phyloP scores from a whole-genome alignment of 2,888 invertebrate genomes.

The Sycophila texana region DNA sequence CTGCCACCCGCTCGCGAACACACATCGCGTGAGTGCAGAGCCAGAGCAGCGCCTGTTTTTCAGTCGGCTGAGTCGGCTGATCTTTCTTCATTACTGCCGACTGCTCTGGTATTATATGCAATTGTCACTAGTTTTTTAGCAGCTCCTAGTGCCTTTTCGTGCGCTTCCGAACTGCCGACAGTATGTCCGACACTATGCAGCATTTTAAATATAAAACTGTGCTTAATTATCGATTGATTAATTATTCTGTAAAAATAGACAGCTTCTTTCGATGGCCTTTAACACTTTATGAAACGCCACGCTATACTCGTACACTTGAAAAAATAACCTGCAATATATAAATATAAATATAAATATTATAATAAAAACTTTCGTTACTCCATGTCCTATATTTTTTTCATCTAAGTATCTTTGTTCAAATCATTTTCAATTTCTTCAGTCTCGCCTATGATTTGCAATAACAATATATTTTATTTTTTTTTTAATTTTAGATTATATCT shows the following conservation, averaged over 20 bases:
- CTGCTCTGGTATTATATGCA: not conserved
- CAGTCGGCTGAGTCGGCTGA: constrained; percentile 16
- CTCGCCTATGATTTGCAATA: too few species aligned
- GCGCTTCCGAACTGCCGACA: too few species aligned
- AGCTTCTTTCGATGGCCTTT: not conserved
- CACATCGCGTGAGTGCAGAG: constrained; percentile 19
- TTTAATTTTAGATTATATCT: too few species aligned
- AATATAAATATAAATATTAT: too few species aligned
- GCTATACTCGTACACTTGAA: not conserved
- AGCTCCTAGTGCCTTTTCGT: not conserved
- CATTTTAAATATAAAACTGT: constrained; percentile 31
- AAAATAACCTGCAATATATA: not conserved
- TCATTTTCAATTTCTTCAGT: too few species aligned
- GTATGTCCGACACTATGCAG: too few species aligned
- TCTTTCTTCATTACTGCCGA: constrained; percentile 9
- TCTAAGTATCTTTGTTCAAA: too few species aligned
- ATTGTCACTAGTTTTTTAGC: not conserved
- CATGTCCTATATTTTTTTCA: too few species aligned
- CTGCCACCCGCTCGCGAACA: not conserved
- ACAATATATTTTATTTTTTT: too few species aligned
- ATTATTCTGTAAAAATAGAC: constrained; percentile 15
- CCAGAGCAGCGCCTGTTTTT: not conserved
- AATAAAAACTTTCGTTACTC: too few species aligned
- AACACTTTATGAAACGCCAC: not conserved
- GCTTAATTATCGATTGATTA: constrained; percentile 22